These are phyloP conservation scores for Fulica atra DNA, from an alignment of 2,113 vertebrate species.

Conservation along the genomic window DNA sequence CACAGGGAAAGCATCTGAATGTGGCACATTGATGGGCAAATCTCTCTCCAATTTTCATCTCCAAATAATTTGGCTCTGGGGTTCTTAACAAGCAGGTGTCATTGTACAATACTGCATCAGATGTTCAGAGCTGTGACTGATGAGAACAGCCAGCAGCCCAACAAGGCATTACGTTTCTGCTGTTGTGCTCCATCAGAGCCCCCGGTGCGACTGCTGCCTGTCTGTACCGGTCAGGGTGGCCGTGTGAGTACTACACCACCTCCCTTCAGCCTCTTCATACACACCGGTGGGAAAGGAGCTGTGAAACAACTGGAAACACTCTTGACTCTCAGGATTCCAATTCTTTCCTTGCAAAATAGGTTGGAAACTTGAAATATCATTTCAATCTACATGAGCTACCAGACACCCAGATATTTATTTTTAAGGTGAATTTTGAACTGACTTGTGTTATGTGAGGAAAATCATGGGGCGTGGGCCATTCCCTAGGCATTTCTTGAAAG, in stretches of 20 bases:
- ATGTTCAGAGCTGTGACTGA: not conserved
- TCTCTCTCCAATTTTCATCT: not conserved
- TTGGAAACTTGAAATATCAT: not conserved
- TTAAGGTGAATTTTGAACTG: not conserved
- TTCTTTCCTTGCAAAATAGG: not conserved
- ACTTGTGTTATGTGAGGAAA: not conserved
- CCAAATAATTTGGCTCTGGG: not conserved
- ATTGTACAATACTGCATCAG: not conserved
- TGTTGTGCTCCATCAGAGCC: not conserved
- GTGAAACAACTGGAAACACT: not conserved
- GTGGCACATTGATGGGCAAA: not conserved
- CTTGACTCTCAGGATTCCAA: not conserved
- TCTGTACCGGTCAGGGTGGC: not conserved
- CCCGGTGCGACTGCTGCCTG: not conserved
- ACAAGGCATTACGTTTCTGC: not conserved
- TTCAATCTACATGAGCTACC: not conserved
- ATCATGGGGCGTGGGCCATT: not conserved
- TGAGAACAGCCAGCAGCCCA: not conserved
- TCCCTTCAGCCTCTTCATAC: not conserved
- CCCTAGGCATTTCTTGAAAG: not conserved
- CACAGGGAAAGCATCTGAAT: not conserved
- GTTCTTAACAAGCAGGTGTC: not conserved
- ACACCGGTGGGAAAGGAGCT: not conserved
- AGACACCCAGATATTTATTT: not conserved
- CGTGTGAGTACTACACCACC: rapidly evolving